phyloP scores from a whole-genome alignment of 2,113 vertebrate genomes.

The Ailurus styani region DNA sequence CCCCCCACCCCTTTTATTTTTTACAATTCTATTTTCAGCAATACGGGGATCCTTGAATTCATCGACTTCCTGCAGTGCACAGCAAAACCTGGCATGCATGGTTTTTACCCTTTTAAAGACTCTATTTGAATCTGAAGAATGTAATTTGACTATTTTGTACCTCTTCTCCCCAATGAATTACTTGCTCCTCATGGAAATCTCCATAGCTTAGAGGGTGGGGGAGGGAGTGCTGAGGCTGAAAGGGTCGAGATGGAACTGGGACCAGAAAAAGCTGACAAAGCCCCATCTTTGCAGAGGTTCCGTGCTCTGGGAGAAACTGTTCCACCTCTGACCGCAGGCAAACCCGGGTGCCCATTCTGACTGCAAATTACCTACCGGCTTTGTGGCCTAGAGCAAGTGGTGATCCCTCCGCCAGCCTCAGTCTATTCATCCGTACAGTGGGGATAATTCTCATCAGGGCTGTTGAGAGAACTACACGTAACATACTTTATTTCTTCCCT shows the following conservation, averaged over 20 bases:
- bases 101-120: background rate
- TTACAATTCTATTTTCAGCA: conserved; percentile 80
- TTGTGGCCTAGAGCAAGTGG: background rate
- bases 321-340: background rate
- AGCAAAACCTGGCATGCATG: conserved; percentile 31
- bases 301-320: background rate
- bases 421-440: background rate
- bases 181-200: background rate
- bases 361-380: background rate
- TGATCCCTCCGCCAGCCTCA: background rate
- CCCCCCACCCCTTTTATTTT: conserved; percentile 69
- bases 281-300: background rate
- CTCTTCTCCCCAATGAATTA: background rate
- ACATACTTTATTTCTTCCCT: background rate
- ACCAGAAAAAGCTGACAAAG: background rate
- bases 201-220: background rate
- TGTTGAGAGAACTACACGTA: background rate
- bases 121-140: conserved; percentile 29
- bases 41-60: conserved; percentile 62
- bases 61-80: conserved; percentile 51
- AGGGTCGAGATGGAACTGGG: background rate
- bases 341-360: background rate
- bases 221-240: background rate
- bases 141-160: background rate
- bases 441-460: background rate